Evolutionary conservation across 1,140 invertebrate species (phyloP), one percentile per base, ranked within the genome.

Genomic region (Penaeus chinensis): DNA sequence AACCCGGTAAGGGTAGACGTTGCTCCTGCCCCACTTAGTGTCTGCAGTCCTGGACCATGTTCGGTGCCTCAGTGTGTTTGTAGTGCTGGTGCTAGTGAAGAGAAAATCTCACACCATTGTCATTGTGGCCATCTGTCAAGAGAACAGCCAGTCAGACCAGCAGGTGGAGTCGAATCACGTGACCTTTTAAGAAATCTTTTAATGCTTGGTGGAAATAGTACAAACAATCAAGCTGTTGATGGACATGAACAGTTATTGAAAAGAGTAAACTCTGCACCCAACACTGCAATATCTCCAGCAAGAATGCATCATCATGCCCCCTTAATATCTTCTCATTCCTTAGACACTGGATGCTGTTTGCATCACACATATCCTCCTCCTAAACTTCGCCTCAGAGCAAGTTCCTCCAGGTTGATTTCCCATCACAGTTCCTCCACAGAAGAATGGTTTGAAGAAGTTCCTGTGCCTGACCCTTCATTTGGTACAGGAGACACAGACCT

Each of bases 361-460:
- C 85, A 87, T 62, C 77, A 80, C 11, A 82, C 78, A 63, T 82
- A 87, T 76, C 42, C 85, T 22, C 81, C 85, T 42, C 61, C 85
- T 27, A 87, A 83, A 61, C 80, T 87, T 22, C 47, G 85, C 76
- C 61, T 87, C 18, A 65, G 85, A 65, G 80, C 85, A 42, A 71
- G 80, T 32, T 87, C 85, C 61, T 87, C 85, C 32, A 84, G 92
- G 65, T 89, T 91, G 22, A 90, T 91, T 74, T 91, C 91, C 37
- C 92, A 92, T 82, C 92, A 92, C 87, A 92, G 91, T 82, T 92
- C 91, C 16, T 92, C 91, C 0, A 91, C 91, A 37, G 92, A 92
- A 89, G 92, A 92, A 79, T 92, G 92, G 92, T 92, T 92, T 90
- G 92, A 92, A 89, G 91, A 92, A 87, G 90, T 91, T 37, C 85